phyloP scores from a whole-genome alignment of 2,797 vertebrate species.

The Pangasius djambal region DNA sequence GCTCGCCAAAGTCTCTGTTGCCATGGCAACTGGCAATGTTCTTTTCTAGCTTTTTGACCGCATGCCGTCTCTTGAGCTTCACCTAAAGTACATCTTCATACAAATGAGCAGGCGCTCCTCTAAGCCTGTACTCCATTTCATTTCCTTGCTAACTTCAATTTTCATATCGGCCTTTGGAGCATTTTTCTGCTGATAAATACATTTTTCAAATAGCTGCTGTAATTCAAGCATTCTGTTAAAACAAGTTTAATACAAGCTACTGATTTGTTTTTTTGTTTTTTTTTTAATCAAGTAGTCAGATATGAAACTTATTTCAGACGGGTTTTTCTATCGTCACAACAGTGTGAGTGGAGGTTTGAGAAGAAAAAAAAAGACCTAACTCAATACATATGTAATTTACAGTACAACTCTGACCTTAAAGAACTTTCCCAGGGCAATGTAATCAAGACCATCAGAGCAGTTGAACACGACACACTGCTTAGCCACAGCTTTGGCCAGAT shows the following conservation, averaged over 20 bases:
- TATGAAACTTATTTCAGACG: neutral
- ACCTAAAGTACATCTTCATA: slow-evolving; percentile 32
- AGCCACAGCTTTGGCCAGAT: slow-evolving; percentile 92
- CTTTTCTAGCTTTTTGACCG: slow-evolving; percentile 17
- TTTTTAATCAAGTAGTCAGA: neutral
- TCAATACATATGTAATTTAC: neutral
- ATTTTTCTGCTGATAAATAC: slow-evolving; percentile 1
- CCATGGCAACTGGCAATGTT: slow-evolving; percentile 42
- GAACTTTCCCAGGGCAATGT: slow-evolving; percentile 90
- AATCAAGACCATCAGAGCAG: slow-evolving; percentile 92
- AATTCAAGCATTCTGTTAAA: neutral
- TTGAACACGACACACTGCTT: slow-evolving; percentile 95
- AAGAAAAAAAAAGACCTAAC: neutral
- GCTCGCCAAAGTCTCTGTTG: slow-evolving; percentile 8
- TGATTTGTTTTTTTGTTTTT: neutral
- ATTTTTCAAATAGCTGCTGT: neutral
- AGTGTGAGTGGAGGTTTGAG: neutral
- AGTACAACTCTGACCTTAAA: slow-evolving; percentile 76
- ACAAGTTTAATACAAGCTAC: neutral
- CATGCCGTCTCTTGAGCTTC: slow-evolving; percentile 11
- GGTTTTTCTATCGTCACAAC: neutral
- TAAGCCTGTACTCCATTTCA: neutral
- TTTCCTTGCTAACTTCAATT: neutral
- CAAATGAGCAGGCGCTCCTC: slow-evolving; percentile 14
- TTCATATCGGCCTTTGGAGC: neutral